A percentile compares a stretch with the other conserved stretches of the same genome.
Conservation (phyloP, 2,113 vertebrate genomes). For the Rhinolophus ferrumequinum region DNA sequence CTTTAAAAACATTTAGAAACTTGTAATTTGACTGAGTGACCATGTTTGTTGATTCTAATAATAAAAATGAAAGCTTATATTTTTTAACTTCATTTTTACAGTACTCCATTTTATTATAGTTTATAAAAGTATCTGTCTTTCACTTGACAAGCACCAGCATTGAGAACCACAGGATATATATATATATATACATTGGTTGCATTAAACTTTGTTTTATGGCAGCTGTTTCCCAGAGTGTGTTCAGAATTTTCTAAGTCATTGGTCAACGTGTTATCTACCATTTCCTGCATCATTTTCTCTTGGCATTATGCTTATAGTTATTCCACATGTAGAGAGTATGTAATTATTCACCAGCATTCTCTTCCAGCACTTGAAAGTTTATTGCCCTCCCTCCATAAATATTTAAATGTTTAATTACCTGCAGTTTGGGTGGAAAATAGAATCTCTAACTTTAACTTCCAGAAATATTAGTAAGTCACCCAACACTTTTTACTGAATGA, state of each 20-base stretch:
- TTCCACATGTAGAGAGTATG: background rate
- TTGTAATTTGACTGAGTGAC: background rate
- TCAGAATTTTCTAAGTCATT: constrained; percentile 23
- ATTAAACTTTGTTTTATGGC: background rate
- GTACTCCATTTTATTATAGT: background rate
- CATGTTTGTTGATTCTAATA: background rate
- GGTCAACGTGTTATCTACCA: background rate
- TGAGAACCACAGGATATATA: background rate
- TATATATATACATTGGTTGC: background rate
- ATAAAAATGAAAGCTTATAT: background rate
- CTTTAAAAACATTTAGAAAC: background rate
- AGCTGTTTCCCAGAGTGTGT: background rate
- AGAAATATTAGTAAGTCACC: background rate
- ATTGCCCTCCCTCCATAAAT: background rate
- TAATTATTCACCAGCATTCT: background rate
- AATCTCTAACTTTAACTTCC: background rate
- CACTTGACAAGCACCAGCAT: background rate
- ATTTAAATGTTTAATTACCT: constrained; percentile 22
- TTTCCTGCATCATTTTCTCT: background rate
- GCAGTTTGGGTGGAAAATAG: background rate
- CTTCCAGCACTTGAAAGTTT: background rate
- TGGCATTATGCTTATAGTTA: background rate
- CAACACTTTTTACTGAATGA: background rate
- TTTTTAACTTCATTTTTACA: constrained; percentile 32
- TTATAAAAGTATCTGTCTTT: background rate